Base-by-base conservation (phyloP, 2,797 vertebrate genomes). In the Pachyuromys duprasi region DNA sequence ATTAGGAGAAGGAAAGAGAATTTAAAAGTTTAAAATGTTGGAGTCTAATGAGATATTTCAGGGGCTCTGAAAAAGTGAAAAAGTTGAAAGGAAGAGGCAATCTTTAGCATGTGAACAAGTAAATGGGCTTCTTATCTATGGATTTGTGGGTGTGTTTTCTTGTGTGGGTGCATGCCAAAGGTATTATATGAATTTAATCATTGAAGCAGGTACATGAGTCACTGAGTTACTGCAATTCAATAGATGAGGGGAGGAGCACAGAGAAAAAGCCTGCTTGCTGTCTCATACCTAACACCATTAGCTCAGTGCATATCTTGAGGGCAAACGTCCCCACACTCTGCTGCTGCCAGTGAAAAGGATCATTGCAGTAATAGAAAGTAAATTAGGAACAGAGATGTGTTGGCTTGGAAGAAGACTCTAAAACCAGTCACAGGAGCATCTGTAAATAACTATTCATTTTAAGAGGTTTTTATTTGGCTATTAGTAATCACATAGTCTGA, bases 201-300 rank as follows among this genome's bases (percentile, higher is more conserved):
- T 76, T 86, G 83, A n/a, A 86, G 87, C 9, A 78, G 24, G 63
- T 24, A 33, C 28, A 62, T 55, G 9, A 8, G 31, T 24, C 18
- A 87, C 90, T 67, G 28, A 79, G 67, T 83, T 55, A 95, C 76
- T 92, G 69, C 8, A 75, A n/a, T 53, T 74, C 31, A 94, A 60
- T 13, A 13, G 39, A 3, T 13, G 62, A n/a, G 72, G 72, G 94
- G 74, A 65, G 57, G 60, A 14, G 14, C 7, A 79, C 6, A 57
- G 53, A 86, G 11, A 63, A 45, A 79, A 87, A 91, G 70, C 31
- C 94, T 90, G 60, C 26, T 42, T n/a, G 53, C 65, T 6, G 8
- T 93, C 45, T 72, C 28, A 94, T n/a, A 95, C 31, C 69, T 79
- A 81, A 36, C 80, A 69, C 93, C 36, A 75, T 75, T 65, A 90